phyloP scores from a whole-genome alignment of 2,888 invertebrate species.

The Hetaerina titia region DNA sequence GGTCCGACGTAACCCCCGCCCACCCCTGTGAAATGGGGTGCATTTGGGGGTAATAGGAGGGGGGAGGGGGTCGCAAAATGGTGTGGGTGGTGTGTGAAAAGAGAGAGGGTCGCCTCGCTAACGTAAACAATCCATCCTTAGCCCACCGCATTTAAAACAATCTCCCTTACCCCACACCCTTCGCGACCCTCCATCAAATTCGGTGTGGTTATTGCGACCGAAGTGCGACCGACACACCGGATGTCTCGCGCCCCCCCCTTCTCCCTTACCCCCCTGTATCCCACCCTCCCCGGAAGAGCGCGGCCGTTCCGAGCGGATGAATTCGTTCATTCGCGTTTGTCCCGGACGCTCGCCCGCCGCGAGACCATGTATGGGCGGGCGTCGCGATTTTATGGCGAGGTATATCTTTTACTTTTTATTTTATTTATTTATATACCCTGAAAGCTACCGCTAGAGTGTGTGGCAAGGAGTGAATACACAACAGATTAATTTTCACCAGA shows the following conservation, averaged over 20 bases:
- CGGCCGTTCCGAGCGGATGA: neutral
- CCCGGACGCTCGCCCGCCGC: neutral
- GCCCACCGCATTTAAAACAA: too few species aligned
- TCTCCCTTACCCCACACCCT: too few species aligned
- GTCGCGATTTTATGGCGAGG: neutral
- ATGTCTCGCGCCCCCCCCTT: neutral
- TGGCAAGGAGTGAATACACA: too few species aligned
- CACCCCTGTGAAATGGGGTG: neutral
- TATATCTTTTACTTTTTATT: neutral
- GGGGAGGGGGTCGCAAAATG: neutral
- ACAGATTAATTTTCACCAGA: too few species aligned
- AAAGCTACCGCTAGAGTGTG: too few species aligned
- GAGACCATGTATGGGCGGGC: neutral
- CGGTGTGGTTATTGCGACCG: neutral
- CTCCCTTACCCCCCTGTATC: too few species aligned
- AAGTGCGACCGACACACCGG: neutral
- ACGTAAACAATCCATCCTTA: constrained; percentile 5
- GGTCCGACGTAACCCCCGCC: neutral
- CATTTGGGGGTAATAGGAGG: neutral
- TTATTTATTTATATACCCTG: too few species aligned
- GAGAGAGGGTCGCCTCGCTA: neutral
- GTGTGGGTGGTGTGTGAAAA: neutral
- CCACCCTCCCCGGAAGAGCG: neutral
- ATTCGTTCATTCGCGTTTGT: neutral
- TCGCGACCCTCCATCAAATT: neutral